Conservation (phyloP, 2,888 invertebrate species). For the Cataglyphis livida region DNA sequence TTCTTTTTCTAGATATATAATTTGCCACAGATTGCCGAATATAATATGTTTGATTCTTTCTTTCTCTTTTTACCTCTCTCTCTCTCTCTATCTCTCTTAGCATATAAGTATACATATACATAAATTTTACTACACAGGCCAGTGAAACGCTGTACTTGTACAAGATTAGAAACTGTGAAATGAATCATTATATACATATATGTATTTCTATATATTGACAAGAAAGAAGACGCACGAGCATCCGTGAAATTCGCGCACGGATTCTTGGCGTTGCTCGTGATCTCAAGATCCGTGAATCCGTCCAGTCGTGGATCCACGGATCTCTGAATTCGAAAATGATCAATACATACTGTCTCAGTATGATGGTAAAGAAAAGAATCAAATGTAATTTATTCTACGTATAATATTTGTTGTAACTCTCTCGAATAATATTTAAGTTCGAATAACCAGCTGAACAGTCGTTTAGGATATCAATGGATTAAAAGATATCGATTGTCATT, state of each 20-base stretch:
- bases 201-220: slow-evolving; percentile 13
- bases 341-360: neutral
- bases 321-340: slow-evolving; percentile 14
- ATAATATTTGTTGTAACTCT: slow-evolving; percentile 37
- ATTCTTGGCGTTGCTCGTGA: slow-evolving; percentile 5
- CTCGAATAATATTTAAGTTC: neutral
- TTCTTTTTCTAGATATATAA: slow-evolving; percentile 2
- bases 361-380: neutral
- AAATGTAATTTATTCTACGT: neutral
- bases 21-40: slow-evolving; percentile 39
- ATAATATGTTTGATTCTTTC: slow-evolving; percentile 30
- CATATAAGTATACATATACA: slow-evolving; percentile 40
- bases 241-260: slow-evolving; percentile 4
- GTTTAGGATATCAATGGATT: neutral
- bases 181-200: slow-evolving; percentile 71
- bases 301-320: slow-evolving; percentile 17
- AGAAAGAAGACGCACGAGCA: slow-evolving; percentile 1
- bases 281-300: slow-evolving; percentile 20
- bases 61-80: neutral
- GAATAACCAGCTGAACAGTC: neutral
- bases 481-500: slow-evolving; percentile 13
- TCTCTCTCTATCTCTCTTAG: neutral
- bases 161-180: slow-evolving; percentile 83
- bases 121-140: slow-evolving; percentile 81
- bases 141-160: slow-evolving; percentile 77